Evolutionary conservation across 2,113 vertebrate genomes (phyloP).

Genomic region (Daphoenositta chrysoptera): DNA sequence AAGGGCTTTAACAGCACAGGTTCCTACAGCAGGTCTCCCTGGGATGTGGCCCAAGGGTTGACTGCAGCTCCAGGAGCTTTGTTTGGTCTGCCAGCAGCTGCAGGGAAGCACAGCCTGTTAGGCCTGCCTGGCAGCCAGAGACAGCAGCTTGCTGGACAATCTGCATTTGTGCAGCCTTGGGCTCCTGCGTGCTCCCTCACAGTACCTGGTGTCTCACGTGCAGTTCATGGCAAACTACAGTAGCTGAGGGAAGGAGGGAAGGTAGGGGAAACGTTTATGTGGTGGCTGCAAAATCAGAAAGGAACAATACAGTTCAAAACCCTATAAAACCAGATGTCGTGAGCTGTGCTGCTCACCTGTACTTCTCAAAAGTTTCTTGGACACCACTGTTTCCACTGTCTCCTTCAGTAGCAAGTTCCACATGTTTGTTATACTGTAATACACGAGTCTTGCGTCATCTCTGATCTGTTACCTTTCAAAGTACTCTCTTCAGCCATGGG

Average conservation of each 20-base stretch:
- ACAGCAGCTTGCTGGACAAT: neutral
- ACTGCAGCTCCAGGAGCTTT: neutral
- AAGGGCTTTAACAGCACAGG: neutral
- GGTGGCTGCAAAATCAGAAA: neutral
- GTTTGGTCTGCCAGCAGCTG: neutral
- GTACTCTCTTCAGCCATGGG: neutral
- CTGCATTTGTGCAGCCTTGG: rapidly evolving
- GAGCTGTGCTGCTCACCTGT: neutral
- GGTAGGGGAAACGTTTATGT: neutral
- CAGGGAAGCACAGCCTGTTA: neutral
- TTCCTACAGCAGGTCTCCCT: neutral
- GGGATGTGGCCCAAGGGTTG: neutral
- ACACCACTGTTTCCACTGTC: neutral
- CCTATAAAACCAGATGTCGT: neutral
- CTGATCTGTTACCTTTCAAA: neutral
- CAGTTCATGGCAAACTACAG: neutral
- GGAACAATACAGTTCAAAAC: neutral
- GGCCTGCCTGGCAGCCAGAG: neutral
- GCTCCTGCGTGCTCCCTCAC: rapidly evolving
- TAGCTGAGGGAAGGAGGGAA: neutral
- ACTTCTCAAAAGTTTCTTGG: neutral
- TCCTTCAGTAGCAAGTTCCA: neutral
- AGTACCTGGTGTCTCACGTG: neutral
- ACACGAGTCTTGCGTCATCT: neutral
- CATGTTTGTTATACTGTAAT: neutral